Conservation (phyloP, 2,113 vertebrate species). For the Syngnathus scovelli region DNA sequence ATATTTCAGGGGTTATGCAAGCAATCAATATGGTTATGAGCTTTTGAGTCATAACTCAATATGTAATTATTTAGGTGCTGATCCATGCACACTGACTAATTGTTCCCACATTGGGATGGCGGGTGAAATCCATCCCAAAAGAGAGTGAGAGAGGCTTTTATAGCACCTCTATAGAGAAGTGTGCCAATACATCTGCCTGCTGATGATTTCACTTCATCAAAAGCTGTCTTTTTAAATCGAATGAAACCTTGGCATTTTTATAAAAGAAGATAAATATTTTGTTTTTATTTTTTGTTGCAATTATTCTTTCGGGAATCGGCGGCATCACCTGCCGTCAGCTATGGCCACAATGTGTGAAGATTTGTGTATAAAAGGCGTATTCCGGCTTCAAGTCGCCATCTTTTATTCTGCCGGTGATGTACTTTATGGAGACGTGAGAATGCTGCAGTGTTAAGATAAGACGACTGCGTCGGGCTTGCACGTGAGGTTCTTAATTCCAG, state of each 20-base stretch:
- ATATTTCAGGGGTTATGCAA: constrained; percentile 23
- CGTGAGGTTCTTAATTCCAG: neutral
- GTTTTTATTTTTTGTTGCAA: neutral
- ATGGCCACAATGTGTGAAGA: neutral
- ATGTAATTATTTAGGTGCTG: constrained; percentile 48
- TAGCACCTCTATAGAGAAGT: constrained; percentile 13
- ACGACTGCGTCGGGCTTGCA: neutral
- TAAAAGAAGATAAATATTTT: neutral
- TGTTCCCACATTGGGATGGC: constrained; percentile 20
- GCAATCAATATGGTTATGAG: constrained; percentile 52
- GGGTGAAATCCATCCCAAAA: constrained; percentile 39
- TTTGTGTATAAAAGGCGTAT: neutral
- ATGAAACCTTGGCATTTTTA: constrained; percentile 20
- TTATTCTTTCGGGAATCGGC: neutral
- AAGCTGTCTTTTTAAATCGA: constrained; percentile 17
- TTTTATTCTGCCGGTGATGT: neutral
- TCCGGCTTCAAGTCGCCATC: neutral
- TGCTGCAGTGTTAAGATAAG: neutral
- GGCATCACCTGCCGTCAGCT: neutral
- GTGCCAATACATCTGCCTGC: constrained; percentile 45
- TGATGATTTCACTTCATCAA: constrained; percentile 41
- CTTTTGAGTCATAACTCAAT: constrained; percentile 46
- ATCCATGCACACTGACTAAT: constrained; percentile 43
- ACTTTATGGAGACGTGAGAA: neutral
- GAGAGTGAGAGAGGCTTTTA: constrained; percentile 1